Percentiles rank a stretch among this genome's conserved stretches.
Conservation (phyloP, 2,888 invertebrate genomes). For the Glaucopsyche alexis region DNA sequence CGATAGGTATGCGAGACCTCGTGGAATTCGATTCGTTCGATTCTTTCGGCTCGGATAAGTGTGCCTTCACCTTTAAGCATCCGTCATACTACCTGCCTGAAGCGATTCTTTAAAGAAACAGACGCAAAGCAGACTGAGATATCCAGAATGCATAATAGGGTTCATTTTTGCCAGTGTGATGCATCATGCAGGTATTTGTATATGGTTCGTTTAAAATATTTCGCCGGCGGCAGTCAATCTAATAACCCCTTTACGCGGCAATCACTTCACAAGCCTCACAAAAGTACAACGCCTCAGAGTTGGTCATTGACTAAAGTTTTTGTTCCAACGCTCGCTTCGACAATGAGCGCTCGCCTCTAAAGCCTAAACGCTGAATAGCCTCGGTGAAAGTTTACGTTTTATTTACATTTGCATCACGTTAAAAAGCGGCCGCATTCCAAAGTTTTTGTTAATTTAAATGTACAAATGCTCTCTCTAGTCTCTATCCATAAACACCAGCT, state of each 20-base stretch:
- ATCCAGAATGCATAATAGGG: not conserved
- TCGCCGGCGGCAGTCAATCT: not conserved
- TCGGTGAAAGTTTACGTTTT: conserved; percentile 10
- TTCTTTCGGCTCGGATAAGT: too few species aligned
- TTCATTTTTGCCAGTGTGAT: not conserved
- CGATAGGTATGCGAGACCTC: too few species aligned
- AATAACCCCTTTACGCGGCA: conserved; percentile 1
- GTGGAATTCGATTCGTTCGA: too few species aligned
- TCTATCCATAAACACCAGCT: not conserved
- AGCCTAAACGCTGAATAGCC: conserved; percentile 9
- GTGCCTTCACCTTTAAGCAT: too few species aligned
- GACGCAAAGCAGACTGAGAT: not conserved
- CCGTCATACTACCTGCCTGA: not conserved
- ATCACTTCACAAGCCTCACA: conserved; percentile 21
- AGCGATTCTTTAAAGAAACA: not conserved
- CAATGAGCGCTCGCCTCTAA: not conserved
- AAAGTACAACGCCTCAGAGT: conserved; percentile 23
- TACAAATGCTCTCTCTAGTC: not conserved
- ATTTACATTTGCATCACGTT: conserved; percentile 1
- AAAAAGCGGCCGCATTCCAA: not conserved
- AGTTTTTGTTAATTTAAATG: conserved; percentile 9
- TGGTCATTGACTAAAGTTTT: conserved; percentile 21
- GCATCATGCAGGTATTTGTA: not conserved
- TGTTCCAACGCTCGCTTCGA: not conserved
- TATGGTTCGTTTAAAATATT: not conserved